These are phyloP conservation scores for Moxostoma hubbsi DNA, from an alignment of 2,797 vertebrate species.

Conservation along the genomic window DNA sequence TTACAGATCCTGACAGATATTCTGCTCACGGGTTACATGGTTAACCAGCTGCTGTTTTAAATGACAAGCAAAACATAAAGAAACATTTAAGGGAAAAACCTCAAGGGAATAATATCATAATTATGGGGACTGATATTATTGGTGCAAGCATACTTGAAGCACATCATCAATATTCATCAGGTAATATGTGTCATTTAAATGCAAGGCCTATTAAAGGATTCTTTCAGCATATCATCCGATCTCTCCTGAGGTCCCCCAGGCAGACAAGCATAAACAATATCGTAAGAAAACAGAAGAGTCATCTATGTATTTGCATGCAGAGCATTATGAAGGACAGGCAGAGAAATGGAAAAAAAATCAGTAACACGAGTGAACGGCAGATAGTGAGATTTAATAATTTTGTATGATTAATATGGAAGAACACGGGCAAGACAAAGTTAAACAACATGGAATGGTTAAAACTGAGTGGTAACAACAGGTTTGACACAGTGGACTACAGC, in stretches of 20 bases:
- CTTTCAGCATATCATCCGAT: background rate
- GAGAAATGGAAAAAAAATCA: slow-evolving; percentile 2
- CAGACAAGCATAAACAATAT: slow-evolving; percentile 22
- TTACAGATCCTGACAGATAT: background rate
- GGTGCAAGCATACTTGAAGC: slow-evolving; percentile 42
- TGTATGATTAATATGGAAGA: background rate
- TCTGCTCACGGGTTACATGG: no score
- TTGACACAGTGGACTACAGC: background rate
- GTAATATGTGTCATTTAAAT: slow-evolving; percentile 58
- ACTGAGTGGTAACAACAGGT: background rate
- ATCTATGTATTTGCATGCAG: slow-evolving; percentile 20
- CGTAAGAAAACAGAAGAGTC: slow-evolving; percentile 6
- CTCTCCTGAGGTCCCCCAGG: background rate
- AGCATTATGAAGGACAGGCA: slow-evolving; percentile 22
- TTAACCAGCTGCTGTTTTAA: background rate
- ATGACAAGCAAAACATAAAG: slow-evolving; percentile 13
- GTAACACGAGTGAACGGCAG: slow-evolving; percentile 18
- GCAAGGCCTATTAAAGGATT: slow-evolving; percentile 38
- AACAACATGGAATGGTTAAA: slow-evolving; percentile 9
- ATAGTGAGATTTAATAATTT: slow-evolving; percentile 15
- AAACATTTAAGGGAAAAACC: slow-evolving; percentile 33
- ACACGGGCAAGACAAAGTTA: background rate
- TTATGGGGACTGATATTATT: slow-evolving; percentile 20
- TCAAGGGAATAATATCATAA: no score
- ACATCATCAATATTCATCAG: slow-evolving; percentile 59